A percentile compares a stretch with the other conserved stretches of the same genome.
Conservation (phyloP, 2,113 vertebrate genomes). For the Protobothrops flavoviridis region DNA sequence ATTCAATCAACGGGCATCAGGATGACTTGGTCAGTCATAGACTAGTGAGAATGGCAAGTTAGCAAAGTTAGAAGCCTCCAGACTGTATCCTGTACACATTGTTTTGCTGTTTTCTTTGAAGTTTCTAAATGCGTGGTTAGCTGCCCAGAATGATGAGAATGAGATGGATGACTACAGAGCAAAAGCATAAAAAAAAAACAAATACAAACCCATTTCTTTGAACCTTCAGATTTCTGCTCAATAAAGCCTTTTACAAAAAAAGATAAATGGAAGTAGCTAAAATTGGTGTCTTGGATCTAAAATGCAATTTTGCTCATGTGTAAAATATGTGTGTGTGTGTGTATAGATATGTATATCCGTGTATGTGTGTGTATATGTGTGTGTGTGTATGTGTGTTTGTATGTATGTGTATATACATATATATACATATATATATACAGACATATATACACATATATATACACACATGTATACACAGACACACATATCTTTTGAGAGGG, state of each 20-base stretch:
- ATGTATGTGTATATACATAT: too few species aligned
- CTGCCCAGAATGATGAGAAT: background rate
- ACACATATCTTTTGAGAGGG: too few species aligned
- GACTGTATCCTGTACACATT: background rate
- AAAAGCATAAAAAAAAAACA: background rate
- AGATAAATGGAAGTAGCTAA: background rate
- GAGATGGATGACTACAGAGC: background rate
- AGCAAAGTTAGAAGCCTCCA: background rate
- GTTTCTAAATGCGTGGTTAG: background rate
- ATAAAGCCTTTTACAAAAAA: background rate
- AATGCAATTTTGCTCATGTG: background rate
- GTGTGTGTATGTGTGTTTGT: too few species aligned
- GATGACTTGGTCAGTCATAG: background rate
- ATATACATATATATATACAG: accelerated
- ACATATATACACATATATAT: too few species aligned
- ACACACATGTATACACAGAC: too few species aligned
- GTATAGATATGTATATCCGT: too few species aligned
- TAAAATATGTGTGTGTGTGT: too few species aligned
- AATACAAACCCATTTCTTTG: background rate
- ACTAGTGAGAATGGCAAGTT: background rate
- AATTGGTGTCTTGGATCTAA: background rate
- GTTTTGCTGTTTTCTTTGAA: background rate
- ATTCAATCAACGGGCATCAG: background rate
- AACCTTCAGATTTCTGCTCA: background rate
- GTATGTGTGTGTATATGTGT: too few species aligned